Evolutionary conservation across 2,797 vertebrate genomes (phyloP).

Genomic region (Nothura maculosa): DNA sequence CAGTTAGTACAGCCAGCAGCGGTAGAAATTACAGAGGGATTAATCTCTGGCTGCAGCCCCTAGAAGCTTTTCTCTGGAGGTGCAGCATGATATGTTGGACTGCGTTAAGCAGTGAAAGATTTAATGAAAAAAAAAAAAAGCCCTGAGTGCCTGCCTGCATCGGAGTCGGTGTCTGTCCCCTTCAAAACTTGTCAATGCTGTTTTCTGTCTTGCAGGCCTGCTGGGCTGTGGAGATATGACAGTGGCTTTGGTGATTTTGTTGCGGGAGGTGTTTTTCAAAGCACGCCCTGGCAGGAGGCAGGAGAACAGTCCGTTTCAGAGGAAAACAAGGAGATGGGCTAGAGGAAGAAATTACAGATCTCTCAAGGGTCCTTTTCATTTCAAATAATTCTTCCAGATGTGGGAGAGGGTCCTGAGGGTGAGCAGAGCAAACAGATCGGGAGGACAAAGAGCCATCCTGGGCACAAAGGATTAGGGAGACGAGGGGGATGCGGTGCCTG

Average conservation of each 20-base stretch:
- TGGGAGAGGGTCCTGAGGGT: constrained; percentile 46
- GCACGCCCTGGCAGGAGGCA: constrained; percentile 54
- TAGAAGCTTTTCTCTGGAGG: constrained; percentile 67
- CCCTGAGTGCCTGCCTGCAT: constrained; percentile 60
- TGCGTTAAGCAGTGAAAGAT: constrained; percentile 74
- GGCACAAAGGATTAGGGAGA: constrained; percentile 73
- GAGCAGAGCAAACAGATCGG: constrained; percentile 45
- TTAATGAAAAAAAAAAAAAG: constrained; percentile 75
- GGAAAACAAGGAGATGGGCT: constrained; percentile 67
- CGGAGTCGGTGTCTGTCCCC: constrained; percentile 19
- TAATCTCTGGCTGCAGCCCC: constrained; percentile 74
- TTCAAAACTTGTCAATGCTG: constrained; percentile 73
- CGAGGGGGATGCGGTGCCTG: constrained; percentile 71
- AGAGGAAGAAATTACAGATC: constrained; percentile 40
- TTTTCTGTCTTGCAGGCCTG: constrained; percentile 42
- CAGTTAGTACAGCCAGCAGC: constrained; percentile 69
- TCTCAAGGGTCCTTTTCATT: constrained; percentile 49
- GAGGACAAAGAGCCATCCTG: constrained; percentile 78
- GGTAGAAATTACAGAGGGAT: constrained; percentile 78
- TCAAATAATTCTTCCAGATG: constrained; percentile 54
- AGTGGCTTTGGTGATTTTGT: constrained; percentile 8
- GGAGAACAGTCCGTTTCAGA: constrained; percentile 69
- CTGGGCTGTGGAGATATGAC: constrained; percentile 29
- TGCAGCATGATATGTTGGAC: constrained; percentile 64
- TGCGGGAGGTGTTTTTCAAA: constrained; percentile 13